These are phyloP conservation scores for Apogon hyalosoma DNA, from an alignment of 2,797 vertebrate genomes.

Conservation along the genomic window DNA sequence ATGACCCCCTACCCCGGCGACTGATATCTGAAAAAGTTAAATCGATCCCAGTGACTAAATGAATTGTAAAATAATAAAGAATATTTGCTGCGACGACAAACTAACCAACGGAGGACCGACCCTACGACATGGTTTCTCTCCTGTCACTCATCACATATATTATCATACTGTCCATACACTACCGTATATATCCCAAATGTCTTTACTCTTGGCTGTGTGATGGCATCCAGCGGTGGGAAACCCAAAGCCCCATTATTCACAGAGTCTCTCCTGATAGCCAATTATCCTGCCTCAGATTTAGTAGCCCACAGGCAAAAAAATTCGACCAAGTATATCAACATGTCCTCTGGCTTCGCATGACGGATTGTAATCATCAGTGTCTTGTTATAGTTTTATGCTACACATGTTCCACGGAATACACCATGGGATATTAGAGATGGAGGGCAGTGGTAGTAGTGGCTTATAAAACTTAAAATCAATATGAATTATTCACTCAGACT, in stretches of 20 bases:
- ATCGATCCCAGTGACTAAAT: too few species aligned
- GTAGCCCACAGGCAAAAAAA: constrained; percentile 60
- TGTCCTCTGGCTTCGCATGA: constrained; percentile 54
- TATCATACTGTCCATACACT: not conserved
- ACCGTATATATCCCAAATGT: not conserved
- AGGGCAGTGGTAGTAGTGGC: constrained; percentile 9
- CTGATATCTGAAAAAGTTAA: too few species aligned
- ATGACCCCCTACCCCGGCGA: too few species aligned
- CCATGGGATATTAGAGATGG: constrained; percentile 12
- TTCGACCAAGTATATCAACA: constrained; percentile 53
- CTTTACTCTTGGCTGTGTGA: constrained; percentile 1
- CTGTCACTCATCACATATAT: too few species aligned
- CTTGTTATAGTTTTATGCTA: constrained; percentile 46
- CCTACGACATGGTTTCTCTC: too few species aligned
- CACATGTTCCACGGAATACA: constrained; percentile 34
- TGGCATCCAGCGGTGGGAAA: constrained; percentile 58
- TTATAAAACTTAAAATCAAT: constrained; percentile 50
- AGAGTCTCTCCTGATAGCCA: constrained; percentile 71
- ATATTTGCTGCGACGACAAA: too few species aligned
- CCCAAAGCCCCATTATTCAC: constrained; percentile 49
- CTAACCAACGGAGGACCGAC: too few species aligned
- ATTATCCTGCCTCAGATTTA: constrained; percentile 68
- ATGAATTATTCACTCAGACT: constrained; percentile 55
- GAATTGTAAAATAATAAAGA: too few species aligned
- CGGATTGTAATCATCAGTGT: constrained; percentile 62